Percentiles rank a stretch among this genome's conserved stretches.
Conservation (phyloP, 2,888 invertebrate species). For the Dolichomitus sp. region DNA sequence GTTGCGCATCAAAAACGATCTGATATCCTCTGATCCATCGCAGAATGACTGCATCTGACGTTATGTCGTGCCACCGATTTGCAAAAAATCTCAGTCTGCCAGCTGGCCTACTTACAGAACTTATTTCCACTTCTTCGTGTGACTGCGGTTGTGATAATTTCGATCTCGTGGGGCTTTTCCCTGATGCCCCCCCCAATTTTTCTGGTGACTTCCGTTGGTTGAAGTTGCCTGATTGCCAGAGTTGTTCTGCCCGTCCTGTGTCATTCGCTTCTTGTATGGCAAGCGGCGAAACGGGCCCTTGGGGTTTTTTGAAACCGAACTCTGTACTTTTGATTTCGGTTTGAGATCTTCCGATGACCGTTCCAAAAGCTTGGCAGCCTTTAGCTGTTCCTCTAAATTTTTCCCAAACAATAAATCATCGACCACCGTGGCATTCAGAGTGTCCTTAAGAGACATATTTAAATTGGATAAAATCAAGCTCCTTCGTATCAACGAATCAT, state of each 20-base stretch:
- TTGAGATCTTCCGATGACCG: constrained; percentile 41
- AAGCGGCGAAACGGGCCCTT: constrained; percentile 52
- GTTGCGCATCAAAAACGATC: constrained; percentile 23
- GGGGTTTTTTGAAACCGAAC: constrained; percentile 58
- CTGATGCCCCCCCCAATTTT: not conserved
- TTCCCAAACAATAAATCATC: constrained; percentile 20
- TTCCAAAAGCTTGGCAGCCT: constrained; percentile 49
- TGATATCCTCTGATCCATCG: constrained; percentile 24
- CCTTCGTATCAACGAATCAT: constrained; percentile 51
- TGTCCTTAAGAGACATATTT: constrained; percentile 45
- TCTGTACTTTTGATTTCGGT: constrained; percentile 16
- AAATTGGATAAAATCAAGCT: constrained; percentile 54
- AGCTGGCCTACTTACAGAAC: constrained; percentile 25
- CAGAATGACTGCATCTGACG: not conserved
- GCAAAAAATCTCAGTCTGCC: constrained; percentile 34
- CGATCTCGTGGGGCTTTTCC: not conserved
- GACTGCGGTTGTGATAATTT: constrained; percentile 4
- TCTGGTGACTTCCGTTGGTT: not conserved
- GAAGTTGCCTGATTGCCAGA: constrained; percentile 21
- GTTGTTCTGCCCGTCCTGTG: constrained; percentile 29
- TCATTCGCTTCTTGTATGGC: constrained; percentile 17
- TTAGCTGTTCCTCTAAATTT: constrained; percentile 41
- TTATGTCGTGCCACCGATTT: not conserved
- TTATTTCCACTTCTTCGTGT: constrained; percentile 23
- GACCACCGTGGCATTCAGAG: not conserved